A percentile compares a stretch with the other conserved stretches of the same genome.
Evolutionary conservation across 2,888 invertebrate genomes (phyloP).

Genomic region (Mycogona germanica): DNA sequence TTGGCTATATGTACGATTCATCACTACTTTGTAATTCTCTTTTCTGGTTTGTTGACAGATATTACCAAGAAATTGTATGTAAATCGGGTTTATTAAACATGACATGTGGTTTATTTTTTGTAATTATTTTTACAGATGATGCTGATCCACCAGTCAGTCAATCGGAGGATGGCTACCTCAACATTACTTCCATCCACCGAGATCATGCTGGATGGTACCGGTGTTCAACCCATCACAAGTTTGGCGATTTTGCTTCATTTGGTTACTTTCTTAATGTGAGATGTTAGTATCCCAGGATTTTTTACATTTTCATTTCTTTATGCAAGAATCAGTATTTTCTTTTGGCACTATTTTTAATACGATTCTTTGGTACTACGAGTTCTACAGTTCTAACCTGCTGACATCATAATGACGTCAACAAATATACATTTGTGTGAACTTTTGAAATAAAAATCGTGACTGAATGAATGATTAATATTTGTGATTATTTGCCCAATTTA

Average conservation of each 20-base stretch:
- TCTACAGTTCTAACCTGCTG: too few relatives aligned
- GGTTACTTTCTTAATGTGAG: constrained; percentile 81
- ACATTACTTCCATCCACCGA: constrained; percentile 63
- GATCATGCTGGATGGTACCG: constrained; percentile 89
- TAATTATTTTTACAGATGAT: constrained; percentile 22
- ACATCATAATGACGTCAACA: too few relatives aligned
- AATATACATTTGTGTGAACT: too few relatives aligned
- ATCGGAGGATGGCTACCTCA: constrained; percentile 64
- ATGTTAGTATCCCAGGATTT: constrained; percentile 48
- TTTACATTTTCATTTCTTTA: neutral
- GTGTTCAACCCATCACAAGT: constrained; percentile 66
- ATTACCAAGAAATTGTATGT: too few relatives aligned
- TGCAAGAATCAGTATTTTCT: neutral
- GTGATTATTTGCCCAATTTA: too few relatives aligned
- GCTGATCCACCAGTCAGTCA: constrained; percentile 44
- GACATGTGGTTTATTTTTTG: neutral
- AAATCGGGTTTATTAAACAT: neutral
- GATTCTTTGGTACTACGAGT: too few relatives aligned
- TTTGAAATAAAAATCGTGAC: too few relatives aligned
- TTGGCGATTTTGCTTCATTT: constrained; percentile 66
- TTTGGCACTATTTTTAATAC: too few relatives aligned
- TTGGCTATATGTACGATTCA: too few relatives aligned
- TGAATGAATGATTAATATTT: too few relatives aligned
- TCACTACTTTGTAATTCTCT: too few relatives aligned
- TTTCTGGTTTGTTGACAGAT: too few relatives aligned